A percentile compares a stretch with the other conserved stretches of the same genome.
Evolutionary conservation across 2,888 invertebrate genomes (phyloP).

Genomic region (Agonopterix subpropinquella): DNA sequence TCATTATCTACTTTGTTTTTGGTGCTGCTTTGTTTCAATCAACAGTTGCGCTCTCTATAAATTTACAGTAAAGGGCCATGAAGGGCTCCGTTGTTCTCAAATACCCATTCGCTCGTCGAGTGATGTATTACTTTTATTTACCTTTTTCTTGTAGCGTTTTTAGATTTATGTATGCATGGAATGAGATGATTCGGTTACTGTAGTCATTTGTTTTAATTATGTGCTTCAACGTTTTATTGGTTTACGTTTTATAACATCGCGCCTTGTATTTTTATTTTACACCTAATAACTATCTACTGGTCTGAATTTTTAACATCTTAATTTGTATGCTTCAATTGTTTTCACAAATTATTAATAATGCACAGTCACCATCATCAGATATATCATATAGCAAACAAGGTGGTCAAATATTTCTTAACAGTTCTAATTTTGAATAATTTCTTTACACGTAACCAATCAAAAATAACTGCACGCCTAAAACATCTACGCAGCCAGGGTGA

Average conservation of each 20-base stretch:
- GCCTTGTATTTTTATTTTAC: no score
- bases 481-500: no score
- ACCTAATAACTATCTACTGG: no score
- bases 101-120: slow-evolving; percentile 15
- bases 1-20: slow-evolving; percentile 13
- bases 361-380: no score
- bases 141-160: slow-evolving; percentile 12
- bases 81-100: slow-evolving; percentile 35
- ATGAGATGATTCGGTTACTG: background rate
- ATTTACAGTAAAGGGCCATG: slow-evolving; percentile 30
- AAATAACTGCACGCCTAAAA: no score
- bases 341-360: no score
- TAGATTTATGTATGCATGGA: background rate
- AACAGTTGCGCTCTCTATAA: slow-evolving; percentile 31
- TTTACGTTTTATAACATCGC: background rate
- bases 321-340: no score
- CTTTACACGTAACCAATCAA: no score
- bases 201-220: slow-evolving; percentile 1
- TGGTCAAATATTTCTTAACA: no score
- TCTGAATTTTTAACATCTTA: no score
- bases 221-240: background rate
- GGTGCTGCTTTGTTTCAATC: slow-evolving; percentile 21
- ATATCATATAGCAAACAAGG: no score
- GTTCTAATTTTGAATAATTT: no score
- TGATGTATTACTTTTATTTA: slow-evolving; percentile 20